phyloP scores from a whole-genome alignment of 2,888 invertebrate species.

The Matsumyia berberina region DNA sequence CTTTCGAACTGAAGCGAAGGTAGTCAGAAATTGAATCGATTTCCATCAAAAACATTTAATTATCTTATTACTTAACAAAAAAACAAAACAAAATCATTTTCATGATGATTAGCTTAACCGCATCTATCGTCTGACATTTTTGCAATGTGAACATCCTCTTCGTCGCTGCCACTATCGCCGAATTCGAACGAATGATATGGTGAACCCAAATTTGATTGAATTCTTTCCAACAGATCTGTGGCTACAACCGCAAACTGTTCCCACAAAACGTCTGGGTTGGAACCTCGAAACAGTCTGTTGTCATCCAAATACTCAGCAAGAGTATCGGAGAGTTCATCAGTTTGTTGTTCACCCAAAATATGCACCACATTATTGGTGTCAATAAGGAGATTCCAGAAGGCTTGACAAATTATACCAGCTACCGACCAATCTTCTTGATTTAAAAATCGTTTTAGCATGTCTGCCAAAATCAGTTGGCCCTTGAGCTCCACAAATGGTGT shows the following conservation, averaged over 20 bases:
- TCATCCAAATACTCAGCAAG: conserved; percentile 87
- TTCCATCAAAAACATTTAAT: conserved; percentile 44
- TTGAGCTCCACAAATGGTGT: conserved; percentile 85
- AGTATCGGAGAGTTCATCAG: conserved; percentile 85
- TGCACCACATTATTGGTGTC: conserved; percentile 85
- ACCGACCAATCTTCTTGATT: conserved; percentile 88
- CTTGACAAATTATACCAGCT: conserved; percentile 90
- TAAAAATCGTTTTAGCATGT: conserved; percentile 86
- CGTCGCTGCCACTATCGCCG: conserved; percentile 78
- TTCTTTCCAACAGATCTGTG: conserved; percentile 88
- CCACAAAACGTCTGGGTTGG: conserved; percentile 85
- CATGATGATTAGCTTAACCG: conserved; percentile 4
- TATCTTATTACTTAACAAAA: conserved; percentile 23
- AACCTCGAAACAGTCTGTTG: conserved; percentile 84
- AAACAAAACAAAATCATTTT: conserved; percentile 3
- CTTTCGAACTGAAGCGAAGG: too few species aligned
- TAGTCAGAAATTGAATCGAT: background rate
- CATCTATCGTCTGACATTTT: conserved; percentile 77
- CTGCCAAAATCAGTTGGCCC: conserved; percentile 85
- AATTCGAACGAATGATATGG: conserved; percentile 71
- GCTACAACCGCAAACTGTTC: conserved; percentile 91
- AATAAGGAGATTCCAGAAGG: conserved; percentile 89
- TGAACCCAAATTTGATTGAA: conserved; percentile 80
- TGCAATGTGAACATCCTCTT: conserved; percentile 81
- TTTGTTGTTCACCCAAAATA: conserved; percentile 85